phyloP scores from a whole-genome alignment of 1,140 invertebrate genomes.

The Drosophila equinoxialis region DNA sequence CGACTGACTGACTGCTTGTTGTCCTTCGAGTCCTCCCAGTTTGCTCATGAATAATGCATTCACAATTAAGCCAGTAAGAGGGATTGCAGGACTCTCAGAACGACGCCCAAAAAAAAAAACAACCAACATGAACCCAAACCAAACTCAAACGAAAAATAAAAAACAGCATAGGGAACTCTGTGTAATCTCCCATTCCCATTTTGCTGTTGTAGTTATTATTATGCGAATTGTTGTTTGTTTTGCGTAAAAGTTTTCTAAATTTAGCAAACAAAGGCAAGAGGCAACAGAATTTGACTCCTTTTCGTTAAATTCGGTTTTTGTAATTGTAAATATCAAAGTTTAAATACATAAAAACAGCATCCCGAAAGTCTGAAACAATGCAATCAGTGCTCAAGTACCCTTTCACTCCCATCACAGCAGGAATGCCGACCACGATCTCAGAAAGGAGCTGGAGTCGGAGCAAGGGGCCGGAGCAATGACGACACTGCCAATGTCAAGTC shows the following conservation, averaged over 20 bases:
- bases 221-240: slow-evolving; percentile 58
- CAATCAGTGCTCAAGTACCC: slow-evolving; percentile 42
- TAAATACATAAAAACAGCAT: slow-evolving; percentile 58
- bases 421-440: background rate
- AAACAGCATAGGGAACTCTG: background rate
- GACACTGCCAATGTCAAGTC: slow-evolving; percentile 3
- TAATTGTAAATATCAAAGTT: slow-evolving; percentile 73
- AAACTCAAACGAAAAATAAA: slow-evolving; percentile 39
- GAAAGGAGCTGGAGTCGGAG: background rate
- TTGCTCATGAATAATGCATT: slow-evolving; percentile 76
- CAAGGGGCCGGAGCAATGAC: background rate
- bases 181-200: slow-evolving; percentile 15
- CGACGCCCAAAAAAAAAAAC: slow-evolving; percentile 2
- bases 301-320: slow-evolving; percentile 43
- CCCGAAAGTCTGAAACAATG: slow-evolving; percentile 22
- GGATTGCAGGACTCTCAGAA: slow-evolving; percentile 30
- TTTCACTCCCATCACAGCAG: slow-evolving; percentile 16
- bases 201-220: slow-evolving; percentile 59
- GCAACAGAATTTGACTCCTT: slow-evolving; percentile 51
- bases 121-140: slow-evolving; percentile 21
- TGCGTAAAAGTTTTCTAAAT: slow-evolving; percentile 67
- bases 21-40: slow-evolving; percentile 21
- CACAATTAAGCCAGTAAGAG: slow-evolving; percentile 68
- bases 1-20: slow-evolving; percentile 33
- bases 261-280: slow-evolving; percentile 54